phyloP scores from a whole-genome alignment of 2,888 invertebrate species.

The Sipha maydis region DNA sequence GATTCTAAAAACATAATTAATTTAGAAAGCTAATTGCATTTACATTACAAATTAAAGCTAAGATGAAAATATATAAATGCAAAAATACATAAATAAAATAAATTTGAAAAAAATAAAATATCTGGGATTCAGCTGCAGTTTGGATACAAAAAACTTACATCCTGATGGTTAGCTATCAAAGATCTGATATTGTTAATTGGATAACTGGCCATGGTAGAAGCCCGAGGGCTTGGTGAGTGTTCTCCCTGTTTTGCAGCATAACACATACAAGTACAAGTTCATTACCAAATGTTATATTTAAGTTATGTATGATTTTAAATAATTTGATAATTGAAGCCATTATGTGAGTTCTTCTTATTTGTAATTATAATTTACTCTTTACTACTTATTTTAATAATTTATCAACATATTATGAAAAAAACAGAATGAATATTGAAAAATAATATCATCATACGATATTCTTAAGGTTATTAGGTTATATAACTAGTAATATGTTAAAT shows the following conservation, averaged over 20 bases:
- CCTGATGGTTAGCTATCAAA: constrained; percentile 85
- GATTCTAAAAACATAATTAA: constrained; percentile 17
- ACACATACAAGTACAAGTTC: constrained; percentile 68
- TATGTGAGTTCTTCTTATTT: neutral
- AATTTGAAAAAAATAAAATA: constrained; percentile 30
- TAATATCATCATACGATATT: neutral
- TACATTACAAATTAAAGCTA: constrained; percentile 58
- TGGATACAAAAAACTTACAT: constrained; percentile 75
- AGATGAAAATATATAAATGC: constrained; percentile 53
- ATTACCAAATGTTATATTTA: constrained; percentile 45
- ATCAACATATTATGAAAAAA: neutral
- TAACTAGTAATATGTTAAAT: neutral
- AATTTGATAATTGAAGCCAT: neutral
- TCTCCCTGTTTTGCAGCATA: constrained; percentile 80
- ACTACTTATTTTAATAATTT: neutral
- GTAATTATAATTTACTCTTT: neutral
- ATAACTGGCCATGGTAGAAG: constrained; percentile 89
- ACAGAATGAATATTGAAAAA: neutral
- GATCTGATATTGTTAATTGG: constrained; percentile 90
- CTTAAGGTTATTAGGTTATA: no score
- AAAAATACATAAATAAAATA: constrained; percentile 47
- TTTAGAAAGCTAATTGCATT: constrained; percentile 1
- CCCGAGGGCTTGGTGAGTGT: constrained; percentile 91
- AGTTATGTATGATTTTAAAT: neutral
- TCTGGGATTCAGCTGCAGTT: constrained; percentile 21